These are phyloP conservation scores for Glyphotaelius pellucidus DNA, from an alignment of 2,888 invertebrate species.

Conservation along the genomic window DNA sequence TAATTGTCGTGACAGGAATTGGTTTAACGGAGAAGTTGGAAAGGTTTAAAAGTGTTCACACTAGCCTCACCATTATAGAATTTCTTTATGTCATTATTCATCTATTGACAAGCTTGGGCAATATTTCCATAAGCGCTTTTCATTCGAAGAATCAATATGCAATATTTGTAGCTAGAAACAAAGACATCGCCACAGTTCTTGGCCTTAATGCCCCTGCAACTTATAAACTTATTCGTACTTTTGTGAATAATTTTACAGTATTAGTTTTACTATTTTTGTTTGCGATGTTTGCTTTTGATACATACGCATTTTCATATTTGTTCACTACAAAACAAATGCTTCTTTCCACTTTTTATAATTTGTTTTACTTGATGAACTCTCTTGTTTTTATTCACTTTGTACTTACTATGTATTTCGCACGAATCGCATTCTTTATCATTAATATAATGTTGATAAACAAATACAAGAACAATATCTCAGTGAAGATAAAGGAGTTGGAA, in stretches of 20 bases:
- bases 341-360: neutral
- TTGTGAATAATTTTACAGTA: neutral
- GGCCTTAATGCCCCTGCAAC: neutral
- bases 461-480: neutral
- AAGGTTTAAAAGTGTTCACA: neutral
- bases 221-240: neutral
- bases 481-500: neutral
- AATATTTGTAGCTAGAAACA: neutral
- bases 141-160: neutral
- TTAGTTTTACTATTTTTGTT: neutral
- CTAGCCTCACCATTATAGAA: neutral
- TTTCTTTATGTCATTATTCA: neutral
- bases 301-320: neutral
- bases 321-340: neutral
- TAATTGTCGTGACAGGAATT: neutral
- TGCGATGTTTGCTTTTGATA: neutral
- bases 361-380: conserved; percentile 6
- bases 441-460: neutral
- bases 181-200: neutral
- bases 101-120: neutral
- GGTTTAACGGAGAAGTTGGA: neutral
- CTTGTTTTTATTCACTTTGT: conserved; percentile 8
- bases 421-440: neutral
- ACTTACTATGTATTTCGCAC: neutral
- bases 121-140: neutral